Conservation (phyloP, 2,113 vertebrate species). For the Nematolebias whitei region DNA sequence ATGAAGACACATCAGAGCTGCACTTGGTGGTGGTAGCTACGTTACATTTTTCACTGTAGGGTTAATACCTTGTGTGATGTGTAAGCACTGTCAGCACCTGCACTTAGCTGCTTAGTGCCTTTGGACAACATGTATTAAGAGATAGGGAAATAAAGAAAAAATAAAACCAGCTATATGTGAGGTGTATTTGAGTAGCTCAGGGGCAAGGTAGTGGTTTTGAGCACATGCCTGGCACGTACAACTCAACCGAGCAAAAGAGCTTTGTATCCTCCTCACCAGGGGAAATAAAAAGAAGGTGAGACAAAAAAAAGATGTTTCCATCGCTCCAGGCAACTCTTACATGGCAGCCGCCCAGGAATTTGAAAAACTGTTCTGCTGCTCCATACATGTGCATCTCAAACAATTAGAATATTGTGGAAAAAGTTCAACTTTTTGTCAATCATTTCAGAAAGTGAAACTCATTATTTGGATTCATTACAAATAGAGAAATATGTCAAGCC, state of each 20-base stretch:
- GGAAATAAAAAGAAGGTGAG: conserved; percentile 81
- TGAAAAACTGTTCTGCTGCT: conserved; percentile 74
- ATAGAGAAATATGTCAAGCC: no score
- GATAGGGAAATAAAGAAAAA: conserved; percentile 33
- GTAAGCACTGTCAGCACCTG: conserved; percentile 38
- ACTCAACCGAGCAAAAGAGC: conserved; percentile 72
- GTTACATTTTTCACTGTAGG: conserved; percentile 13
- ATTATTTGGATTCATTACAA: no score
- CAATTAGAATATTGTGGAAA: no score
- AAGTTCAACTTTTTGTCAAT: no score
- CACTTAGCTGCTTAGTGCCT: conserved; percentile 27
- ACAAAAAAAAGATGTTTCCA: conserved; percentile 68
- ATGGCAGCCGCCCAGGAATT: conserved; percentile 75
- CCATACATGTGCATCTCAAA: no score
- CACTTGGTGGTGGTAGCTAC: conserved; percentile 3
- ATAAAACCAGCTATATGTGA: conserved; percentile 33
- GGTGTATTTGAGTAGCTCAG: conserved; percentile 51
- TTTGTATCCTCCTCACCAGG: conserved; percentile 76
- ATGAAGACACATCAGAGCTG: background rate
- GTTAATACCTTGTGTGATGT: conserved; percentile 29
- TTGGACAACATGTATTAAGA: conserved; percentile 45
- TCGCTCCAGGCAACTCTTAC: conserved; percentile 77
- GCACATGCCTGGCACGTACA: conserved; percentile 76
- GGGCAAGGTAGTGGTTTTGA: conserved; percentile 56
- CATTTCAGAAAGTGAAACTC: no score